Base-by-base conservation (phyloP, 2,888 invertebrate species). In the Microchrysa polita region DNA sequence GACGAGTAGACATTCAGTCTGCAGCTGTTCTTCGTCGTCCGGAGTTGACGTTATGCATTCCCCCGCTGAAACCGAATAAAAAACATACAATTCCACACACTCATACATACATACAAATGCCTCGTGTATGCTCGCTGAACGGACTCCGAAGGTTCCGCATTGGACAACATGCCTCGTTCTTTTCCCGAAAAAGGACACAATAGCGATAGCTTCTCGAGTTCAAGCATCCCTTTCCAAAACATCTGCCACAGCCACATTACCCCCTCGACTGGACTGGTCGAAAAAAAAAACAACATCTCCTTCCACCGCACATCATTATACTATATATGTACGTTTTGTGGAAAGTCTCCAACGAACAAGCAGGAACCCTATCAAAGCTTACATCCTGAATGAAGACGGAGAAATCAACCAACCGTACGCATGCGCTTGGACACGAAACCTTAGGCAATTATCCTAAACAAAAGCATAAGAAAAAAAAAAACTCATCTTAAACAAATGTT, bases 1-100 rank as follows among this genome's bases (percentile, higher is more conserved):
- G 52, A 22, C 27, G 52, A 22, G 42, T 61, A 67, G 67, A 67
- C 67, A 53, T 67, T 44, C 53, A 67, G 67, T 67, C 67, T 67
- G 67, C 67, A 67, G 53, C 53, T 27, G 53, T 53, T 63, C 27
- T 53, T 27, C 53, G 42, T 18, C 40, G 42, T 61, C 16, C 16
- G 27, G 53, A 67, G 18, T 34, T 27, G 7, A 53, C 42, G 53
- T 67, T 67, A 53, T 53, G 53, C 34, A 5, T 7, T 7, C 27
- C 27, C 27, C 27, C 27, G 27, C 27, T 34, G n/a, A n/a, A n/a
- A n/a, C 53, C 53, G 53, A 53, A 53, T n/a, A 53, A 18, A 16
- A 18, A 53, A 16, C 53, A 53, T 16, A 53, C 16, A 18, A 53
- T 53, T 53, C 53, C 53, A 14, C 18, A 53, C 53, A 53, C 2